Percentiles rank a stretch among this genome's conserved stretches.
Conservation (phyloP, 2,113 vertebrate genomes). For the Ploceus nigricollis region DNA sequence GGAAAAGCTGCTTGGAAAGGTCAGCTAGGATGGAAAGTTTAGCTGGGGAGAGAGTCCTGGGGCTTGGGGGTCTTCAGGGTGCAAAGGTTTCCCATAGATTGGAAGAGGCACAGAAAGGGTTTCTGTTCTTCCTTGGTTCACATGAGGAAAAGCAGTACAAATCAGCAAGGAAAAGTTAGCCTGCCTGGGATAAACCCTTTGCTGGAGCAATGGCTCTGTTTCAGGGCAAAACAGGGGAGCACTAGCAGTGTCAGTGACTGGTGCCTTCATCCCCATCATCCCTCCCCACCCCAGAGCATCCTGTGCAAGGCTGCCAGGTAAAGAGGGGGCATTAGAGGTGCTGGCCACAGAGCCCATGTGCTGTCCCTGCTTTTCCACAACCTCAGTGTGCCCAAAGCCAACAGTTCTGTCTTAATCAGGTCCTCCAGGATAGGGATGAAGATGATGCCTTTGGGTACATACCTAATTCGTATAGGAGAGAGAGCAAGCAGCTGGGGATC, state of each 20-base stretch:
- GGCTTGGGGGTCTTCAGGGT: neutral
- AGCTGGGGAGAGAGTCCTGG: neutral
- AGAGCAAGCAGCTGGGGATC: neutral
- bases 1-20: neutral
- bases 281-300: neutral
- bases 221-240: neutral
- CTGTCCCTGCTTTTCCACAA: neutral
- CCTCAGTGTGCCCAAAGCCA: neutral
- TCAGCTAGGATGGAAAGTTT: neutral
- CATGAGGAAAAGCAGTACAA: neutral
- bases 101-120: neutral
- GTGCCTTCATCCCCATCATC: neutral
- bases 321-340: neutral
- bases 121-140: neutral
- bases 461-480: neutral
- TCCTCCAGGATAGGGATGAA: neutral
- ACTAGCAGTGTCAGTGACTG: neutral
- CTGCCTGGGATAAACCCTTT: neutral
- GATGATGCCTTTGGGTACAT: neutral
- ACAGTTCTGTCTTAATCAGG: neutral
- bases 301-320: neutral
- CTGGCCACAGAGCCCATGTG: neutral
- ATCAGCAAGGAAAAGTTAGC: neutral
- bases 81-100: neutral
- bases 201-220: neutral